A percentile compares a stretch with the other conserved stretches of the same genome.
Evolutionary conservation across 2,797 vertebrate genomes (phyloP).

Genomic region (Oreochromis grahami): DNA sequence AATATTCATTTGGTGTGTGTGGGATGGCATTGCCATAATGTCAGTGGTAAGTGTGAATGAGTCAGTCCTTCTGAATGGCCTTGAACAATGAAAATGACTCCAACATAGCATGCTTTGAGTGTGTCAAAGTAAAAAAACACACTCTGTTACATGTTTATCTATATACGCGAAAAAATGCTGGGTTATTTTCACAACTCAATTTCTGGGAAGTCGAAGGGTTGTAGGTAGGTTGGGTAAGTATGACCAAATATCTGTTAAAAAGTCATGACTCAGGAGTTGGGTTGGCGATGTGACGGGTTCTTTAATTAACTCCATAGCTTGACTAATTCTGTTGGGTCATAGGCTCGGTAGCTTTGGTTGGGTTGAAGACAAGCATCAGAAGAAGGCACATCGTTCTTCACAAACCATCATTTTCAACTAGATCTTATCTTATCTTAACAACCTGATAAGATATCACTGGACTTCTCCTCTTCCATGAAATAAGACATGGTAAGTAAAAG

Average conservation of each 20-base stretch:
- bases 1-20: not conserved
- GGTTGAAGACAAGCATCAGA: not conserved
- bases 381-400: not conserved
- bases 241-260: not conserved
- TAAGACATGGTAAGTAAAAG: not conserved
- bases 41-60: constrained; percentile 18
- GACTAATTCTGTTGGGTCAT: not conserved
- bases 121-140: not conserved
- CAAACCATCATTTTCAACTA: not conserved
- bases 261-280: not conserved
- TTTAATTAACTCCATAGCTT: not conserved
- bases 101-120: not conserved
- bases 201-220: not conserved
- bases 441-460: not conserved
- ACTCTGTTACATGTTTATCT: not conserved
- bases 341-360: not conserved
- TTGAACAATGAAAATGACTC: not conserved
- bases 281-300: not conserved
- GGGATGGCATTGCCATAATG: not conserved
- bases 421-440: not conserved
- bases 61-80: not conserved
- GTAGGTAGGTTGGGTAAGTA: not conserved
- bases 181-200: not conserved
- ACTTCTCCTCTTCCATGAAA: not conserved
- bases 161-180: not conserved